Base-by-base conservation (phyloP, 1,140 invertebrate species). In the Cydia fagiglandana region DNA sequence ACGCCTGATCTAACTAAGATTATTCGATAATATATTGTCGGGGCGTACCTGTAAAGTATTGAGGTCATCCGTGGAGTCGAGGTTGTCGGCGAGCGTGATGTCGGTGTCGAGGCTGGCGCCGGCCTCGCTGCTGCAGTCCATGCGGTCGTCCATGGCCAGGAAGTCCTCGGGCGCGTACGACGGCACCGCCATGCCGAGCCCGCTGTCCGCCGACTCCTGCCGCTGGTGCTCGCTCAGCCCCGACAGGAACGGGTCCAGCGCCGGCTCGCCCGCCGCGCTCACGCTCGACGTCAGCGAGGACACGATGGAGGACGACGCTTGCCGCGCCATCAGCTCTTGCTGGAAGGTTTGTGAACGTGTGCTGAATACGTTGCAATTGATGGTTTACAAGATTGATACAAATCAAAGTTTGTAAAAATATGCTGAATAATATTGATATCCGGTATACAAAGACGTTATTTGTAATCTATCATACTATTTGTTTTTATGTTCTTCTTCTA, bases 141-240 rank as follows among this genome's bases (percentile, higher is more conserved):
- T 97, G 79, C 96, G 96, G 83, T 98, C 97, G 87, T 98, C 97
- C 91, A 98, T 97, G 83, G 96, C 94, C 73, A 98, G 95, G 93
- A 98, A 98, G 93, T 98, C 98, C 92, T 98, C 97, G 15, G 98
- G 97, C 74, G 97, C 98, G 87, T 97, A 96, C 70, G 97, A 97
- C 50, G 92, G 85, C 41, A 95, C 95, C 2, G 95, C 96, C 94
- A 98, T 95, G 83, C 97, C 97, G 45, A 99, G 94, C 61, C 98
- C 98, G 91, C 97, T 98, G 89, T 99, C 98, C 24, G 96, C 97
- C 17, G 97, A 98, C 89, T 98, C 98, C 91, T 99, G 98, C 76
- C 98, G 94, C 74, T 97, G 96, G 91, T 99, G 97, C 84, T 98
- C 97, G 73, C 95, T 95, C 70, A 96, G 94, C 38, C 96, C 96